Conservation (phyloP, 1,140 invertebrate species). For the Brachionus calyciflorus region DNA sequence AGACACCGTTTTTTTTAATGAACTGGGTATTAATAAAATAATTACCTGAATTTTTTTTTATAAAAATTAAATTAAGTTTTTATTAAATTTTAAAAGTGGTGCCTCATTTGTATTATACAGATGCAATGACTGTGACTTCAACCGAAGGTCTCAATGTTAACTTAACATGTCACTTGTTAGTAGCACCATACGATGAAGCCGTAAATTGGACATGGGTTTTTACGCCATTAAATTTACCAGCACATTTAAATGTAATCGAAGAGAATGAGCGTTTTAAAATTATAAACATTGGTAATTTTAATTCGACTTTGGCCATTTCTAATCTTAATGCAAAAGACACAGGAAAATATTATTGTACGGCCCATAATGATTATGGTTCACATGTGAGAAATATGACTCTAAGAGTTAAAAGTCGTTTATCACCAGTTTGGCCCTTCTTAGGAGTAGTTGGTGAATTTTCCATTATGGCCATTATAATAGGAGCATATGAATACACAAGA, state of each 20-base stretch:
- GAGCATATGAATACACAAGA: background rate
- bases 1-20: constrained; percentile 9
- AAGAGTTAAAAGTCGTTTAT: constrained; percentile 9
- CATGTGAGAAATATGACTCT: constrained; percentile 34
- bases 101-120: constrained; percentile 10
- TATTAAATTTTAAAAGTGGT: background rate
- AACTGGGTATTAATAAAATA: constrained; percentile 16
- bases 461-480: background rate
- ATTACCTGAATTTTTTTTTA: background rate
- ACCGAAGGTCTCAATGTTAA: background rate
- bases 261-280: background rate
- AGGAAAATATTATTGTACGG: constrained; percentile 9
- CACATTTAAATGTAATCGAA: background rate
- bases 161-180: constrained; percentile 5
- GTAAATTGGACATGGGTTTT: constrained; percentile 13
- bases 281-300: background rate
- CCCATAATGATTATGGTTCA: background rate
- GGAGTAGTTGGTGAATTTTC: constrained; percentile 4
- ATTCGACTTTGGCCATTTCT: background rate
- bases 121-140: background rate
- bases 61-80: background rate
- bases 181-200: background rate
- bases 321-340: background rate
- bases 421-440: constrained; percentile 35
- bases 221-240: background rate